Conservation (phyloP, 2,888 invertebrate genomes). For the Napeogenes sylphis region DNA sequence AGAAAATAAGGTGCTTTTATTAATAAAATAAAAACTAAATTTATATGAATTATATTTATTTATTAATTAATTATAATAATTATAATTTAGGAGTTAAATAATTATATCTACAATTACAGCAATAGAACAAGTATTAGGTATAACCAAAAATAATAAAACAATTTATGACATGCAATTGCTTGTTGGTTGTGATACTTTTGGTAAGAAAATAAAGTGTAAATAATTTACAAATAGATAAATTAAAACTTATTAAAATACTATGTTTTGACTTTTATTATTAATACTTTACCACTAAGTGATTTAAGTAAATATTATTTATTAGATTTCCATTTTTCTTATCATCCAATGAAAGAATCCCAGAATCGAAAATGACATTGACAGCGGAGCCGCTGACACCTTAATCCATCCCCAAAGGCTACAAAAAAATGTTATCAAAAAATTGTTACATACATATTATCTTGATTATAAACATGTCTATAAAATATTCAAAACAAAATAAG, state of each 20-base stretch:
- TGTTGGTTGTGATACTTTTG: conserved; percentile 5
- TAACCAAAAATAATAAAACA: conserved; percentile 4
- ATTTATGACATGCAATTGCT: conserved; percentile 3
- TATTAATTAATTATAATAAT: too few species aligned
- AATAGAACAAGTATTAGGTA: background rate
- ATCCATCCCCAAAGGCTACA: conserved; percentile 86
- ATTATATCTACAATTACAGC: too few species aligned
- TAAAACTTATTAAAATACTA: conserved; percentile 5
- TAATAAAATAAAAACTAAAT: too few species aligned
- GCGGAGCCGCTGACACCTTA: conserved; percentile 85
- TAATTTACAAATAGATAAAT: background rate
- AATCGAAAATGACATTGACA: conserved; percentile 87
- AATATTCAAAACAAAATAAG: background rate
- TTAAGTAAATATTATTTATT: conserved; percentile 18
- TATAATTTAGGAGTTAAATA: too few species aligned
- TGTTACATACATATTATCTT: background rate
- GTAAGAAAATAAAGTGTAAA: conserved; percentile 3
- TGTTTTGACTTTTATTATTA: conserved; percentile 9
- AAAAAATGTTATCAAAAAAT: conserved; percentile 33
- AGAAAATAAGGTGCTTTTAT: too few species aligned
- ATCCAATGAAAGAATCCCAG: conserved; percentile 88
- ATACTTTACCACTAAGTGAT: conserved; percentile 4
- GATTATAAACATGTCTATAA: background rate
- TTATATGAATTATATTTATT: too few species aligned
- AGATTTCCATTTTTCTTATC: conserved; percentile 82